phyloP scores from a whole-genome alignment of 2,113 vertebrate species.

The Brachionichthys hirsutus region DNA sequence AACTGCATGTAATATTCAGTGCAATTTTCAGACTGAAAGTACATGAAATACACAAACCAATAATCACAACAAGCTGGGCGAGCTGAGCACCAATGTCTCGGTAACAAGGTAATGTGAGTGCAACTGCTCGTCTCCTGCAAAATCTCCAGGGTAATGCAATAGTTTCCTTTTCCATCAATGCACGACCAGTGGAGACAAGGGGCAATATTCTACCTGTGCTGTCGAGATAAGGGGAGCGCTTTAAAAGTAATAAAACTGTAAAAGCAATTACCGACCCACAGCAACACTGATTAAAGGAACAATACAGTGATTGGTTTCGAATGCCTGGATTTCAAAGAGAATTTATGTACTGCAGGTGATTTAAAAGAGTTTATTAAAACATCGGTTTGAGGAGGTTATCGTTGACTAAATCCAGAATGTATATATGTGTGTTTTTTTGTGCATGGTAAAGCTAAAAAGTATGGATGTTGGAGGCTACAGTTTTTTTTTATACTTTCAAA shows the following conservation, averaged over 20 bases:
- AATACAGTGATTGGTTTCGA: constrained; percentile 67
- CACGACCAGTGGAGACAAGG: constrained; percentile 54
- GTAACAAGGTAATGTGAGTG: constrained; percentile 49
- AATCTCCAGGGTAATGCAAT: constrained; percentile 73
- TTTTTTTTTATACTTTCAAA: constrained; percentile 9
- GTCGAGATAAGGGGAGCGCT: constrained; percentile 68
- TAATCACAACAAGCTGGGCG: constrained; percentile 19
- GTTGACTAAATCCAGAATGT: not conserved
- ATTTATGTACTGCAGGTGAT: constrained; percentile 50
- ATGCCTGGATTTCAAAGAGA: constrained; percentile 46
- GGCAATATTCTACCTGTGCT: constrained; percentile 68
- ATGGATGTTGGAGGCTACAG: no score
- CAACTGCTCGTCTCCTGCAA: constrained; percentile 47
- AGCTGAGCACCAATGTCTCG: constrained; percentile 42
- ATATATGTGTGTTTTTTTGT: no score
- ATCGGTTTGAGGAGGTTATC: constrained; percentile 21
- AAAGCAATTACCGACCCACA: constrained; percentile 73
- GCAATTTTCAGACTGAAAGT: constrained; percentile 33
- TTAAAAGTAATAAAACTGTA: constrained; percentile 75
- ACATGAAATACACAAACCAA: constrained; percentile 43
- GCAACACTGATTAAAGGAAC: constrained; percentile 62
- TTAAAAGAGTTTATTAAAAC: constrained; percentile 51
- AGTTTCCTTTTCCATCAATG: constrained; percentile 69
- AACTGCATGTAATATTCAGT: constrained; percentile 37
- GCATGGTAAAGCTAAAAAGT: no score